phyloP scores from a whole-genome alignment of 2,113 vertebrate genomes.

The Desmodus rotundus region DNA sequence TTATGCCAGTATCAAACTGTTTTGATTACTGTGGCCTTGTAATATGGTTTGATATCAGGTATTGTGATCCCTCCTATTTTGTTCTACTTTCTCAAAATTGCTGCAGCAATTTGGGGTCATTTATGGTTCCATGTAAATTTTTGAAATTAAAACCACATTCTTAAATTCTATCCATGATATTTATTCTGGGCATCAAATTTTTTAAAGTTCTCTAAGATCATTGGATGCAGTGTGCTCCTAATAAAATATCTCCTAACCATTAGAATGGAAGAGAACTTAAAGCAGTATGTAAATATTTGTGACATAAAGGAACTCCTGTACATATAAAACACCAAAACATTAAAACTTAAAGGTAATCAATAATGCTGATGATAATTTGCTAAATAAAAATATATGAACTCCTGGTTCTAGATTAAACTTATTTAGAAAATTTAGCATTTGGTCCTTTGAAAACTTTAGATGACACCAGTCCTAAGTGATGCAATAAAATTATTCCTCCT shows the following conservation, averaged over 20 bases:
- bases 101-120: too few species aligned
- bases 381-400: neutral
- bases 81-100: too few species aligned
- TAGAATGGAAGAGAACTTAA: neutral
- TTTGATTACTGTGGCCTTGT: too few species aligned
- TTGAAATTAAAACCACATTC: neutral
- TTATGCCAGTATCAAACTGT: too few species aligned
- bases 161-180: neutral
- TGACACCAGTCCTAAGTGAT: neutral
- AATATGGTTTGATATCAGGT: too few species aligned
- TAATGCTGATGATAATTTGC: neutral
- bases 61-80: too few species aligned
- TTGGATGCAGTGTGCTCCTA: neutral
- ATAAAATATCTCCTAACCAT: neutral
- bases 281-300: neutral
- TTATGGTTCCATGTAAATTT: too few species aligned
- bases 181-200: neutral
- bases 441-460: neutral
- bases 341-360: neutral
- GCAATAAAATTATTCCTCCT: neutral
- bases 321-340: neutral
- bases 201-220: neutral
- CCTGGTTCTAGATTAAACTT: neutral
- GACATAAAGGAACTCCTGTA: neutral
- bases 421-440: neutral